phyloP scores from a whole-genome alignment of 2,888 invertebrate species.

The Slavum lentiscoides region DNA sequence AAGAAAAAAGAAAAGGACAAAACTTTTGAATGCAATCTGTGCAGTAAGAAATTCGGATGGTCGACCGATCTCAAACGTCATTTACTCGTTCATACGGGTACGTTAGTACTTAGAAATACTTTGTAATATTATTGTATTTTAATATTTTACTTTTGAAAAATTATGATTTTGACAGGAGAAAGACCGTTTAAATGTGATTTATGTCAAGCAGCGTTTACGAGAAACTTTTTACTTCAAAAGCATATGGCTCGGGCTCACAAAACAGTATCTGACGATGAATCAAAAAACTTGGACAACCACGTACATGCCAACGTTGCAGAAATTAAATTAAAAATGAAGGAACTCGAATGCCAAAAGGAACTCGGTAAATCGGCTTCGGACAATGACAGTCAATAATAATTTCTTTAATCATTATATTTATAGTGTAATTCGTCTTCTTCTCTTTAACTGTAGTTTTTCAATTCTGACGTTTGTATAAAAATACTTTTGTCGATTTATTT shows the following conservation, averaged over 20 bases:
- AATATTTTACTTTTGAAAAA: not conserved
- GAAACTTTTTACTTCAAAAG: slow-evolving; percentile 61
- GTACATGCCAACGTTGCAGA: slow-evolving; percentile 52
- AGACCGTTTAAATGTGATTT: slow-evolving; percentile 60
- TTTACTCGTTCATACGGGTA: slow-evolving; percentile 60
- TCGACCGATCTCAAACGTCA: slow-evolving; percentile 61
- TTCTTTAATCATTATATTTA: not conserved
- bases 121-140: not conserved
- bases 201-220: slow-evolving; percentile 60
- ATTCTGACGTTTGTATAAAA: too few relatives aligned
- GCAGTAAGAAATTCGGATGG: slow-evolving; percentile 61
- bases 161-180: slow-evolving; percentile 57
- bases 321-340: slow-evolving; percentile 54
- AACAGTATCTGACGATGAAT: slow-evolving; percentile 54
- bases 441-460: slow-evolving; percentile 1
- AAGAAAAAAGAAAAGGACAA: slow-evolving; percentile 31
- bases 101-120: not conserved
- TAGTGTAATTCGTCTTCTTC: not conserved
- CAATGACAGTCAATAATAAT: slow-evolving; percentile 18
- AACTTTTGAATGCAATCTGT: slow-evolving; percentile 58
- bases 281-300: slow-evolving; percentile 50
- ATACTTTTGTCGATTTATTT: too few relatives aligned
- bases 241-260: slow-evolving; percentile 59
- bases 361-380: slow-evolving; percentile 11
- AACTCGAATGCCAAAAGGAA: slow-evolving; percentile 50